Evolutionary conservation across 2,113 vertebrate genomes (phyloP), one percentile per base, ranked within the genome.

Genomic region (Cromileptes altivelis): DNA sequence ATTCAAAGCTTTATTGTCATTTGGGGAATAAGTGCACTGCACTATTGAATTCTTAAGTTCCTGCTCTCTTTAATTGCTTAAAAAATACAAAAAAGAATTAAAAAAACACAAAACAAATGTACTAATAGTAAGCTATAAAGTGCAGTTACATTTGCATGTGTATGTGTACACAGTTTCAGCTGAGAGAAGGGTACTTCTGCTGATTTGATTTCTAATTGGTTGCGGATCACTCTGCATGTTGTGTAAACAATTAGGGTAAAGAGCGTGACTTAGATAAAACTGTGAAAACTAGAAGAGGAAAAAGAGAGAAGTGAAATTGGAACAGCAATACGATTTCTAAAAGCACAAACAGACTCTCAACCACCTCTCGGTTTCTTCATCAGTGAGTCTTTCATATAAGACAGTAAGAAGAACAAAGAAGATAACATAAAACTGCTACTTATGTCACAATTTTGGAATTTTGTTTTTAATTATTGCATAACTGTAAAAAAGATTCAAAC

Each of bases 281-380:
- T 37, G 17, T 65, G 55, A 79, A 70, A 75, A 70, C 33, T 5
- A 60, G 64, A 63, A 15, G 2, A 60, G 37, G 0, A 7, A 63
- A 86, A 68, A 80, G 23, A 25, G 47, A 56, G 63, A 82, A 80
- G 62, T 45, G 73, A 64, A 77, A 56, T 30, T 55, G 60, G 67
- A 58, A 64, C 8, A 55, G 30, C 83, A 27, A 63, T 6, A 27
- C 15, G 8, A 64, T 52, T 58, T 61, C 52, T 65, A 3, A 57
- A 71, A 30, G 50, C 62, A 58, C 15, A 27, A 57, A 12, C 71
- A 30, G 8, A 6, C 13, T 30, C 13, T 49, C 15, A 33, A 27
- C 52, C 23, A 3, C 14, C 12, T 4, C 23, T 8, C 0, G 3
- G 9, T 56, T 8, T 15, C 52, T 50, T 58, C 55, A 21, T 65